A percentile compares a stretch with the other conserved stretches of the same genome.
phyloP scores from a whole-genome alignment of 2,888 invertebrate genomes.

The Lasioglossum leucozonium region DNA sequence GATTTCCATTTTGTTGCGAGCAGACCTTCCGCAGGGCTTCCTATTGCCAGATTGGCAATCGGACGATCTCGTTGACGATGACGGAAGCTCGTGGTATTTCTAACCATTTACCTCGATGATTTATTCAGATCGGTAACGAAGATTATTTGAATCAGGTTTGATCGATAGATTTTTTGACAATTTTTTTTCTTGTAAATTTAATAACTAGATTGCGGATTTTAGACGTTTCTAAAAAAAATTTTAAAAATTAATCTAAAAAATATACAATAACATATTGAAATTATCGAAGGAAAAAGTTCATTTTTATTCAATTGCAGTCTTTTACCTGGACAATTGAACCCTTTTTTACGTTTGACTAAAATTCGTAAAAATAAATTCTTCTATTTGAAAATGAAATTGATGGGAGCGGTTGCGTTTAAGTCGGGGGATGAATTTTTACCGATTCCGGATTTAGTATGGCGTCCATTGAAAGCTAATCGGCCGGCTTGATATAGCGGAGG shows the following conservation, averaged over 20 bases:
- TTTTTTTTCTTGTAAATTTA: background rate
- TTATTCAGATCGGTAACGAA: background rate
- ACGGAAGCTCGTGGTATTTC: background rate
- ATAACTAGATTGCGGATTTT: background rate
- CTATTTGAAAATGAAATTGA: background rate
- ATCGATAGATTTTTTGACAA: background rate
- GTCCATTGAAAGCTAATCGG: conserved; percentile 41
- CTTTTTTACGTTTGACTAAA: too few species aligned
- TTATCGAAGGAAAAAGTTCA: background rate
- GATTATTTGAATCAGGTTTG: background rate
- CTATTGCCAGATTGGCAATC: background rate
- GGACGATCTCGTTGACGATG: background rate
- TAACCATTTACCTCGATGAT: background rate
- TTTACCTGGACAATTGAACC: background rate
- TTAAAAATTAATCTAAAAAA: too few species aligned
- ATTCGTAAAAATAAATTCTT: background rate
- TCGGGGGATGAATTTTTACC: background rate
- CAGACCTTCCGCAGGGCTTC: background rate
- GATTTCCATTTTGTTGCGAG: background rate
- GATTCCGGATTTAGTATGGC: background rate
- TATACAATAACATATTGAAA: too few species aligned
- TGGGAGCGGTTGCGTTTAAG: background rate
- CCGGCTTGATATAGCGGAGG: conserved; percentile 19
- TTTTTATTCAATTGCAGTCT: background rate
- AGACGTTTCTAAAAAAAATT: too few species aligned